Percentiles rank a stretch among this genome's conserved stretches.
These are phyloP conservation scores for Chelon auratus DNA, from an alignment of 2,797 vertebrate genomes.

Conservation along the genomic window DNA sequence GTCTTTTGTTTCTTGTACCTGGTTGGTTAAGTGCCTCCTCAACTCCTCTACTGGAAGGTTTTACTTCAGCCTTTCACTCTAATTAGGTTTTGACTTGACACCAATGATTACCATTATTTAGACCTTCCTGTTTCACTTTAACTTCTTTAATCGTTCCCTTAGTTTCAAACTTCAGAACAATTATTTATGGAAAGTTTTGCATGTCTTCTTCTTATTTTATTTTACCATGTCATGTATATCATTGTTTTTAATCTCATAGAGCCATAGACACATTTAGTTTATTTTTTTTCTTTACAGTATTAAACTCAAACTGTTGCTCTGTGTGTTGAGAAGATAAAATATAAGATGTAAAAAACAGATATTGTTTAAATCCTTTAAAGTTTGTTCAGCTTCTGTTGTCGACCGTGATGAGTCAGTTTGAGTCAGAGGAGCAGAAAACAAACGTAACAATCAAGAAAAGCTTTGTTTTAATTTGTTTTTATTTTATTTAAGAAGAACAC, in stretches of 20 bases:
- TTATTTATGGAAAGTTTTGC: constrained; percentile 54
- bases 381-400: too few relatives aligned
- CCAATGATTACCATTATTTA: not conserved
- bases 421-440: too few relatives aligned
- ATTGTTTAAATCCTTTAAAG: too few relatives aligned
- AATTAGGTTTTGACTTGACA: not conserved
- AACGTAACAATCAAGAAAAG: too few relatives aligned
- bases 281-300: constrained; percentile 18
- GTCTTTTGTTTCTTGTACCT: not conserved
- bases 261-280: constrained; percentile 10
- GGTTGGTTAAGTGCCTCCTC: constrained; percentile 62
- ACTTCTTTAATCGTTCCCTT: too few relatives aligned
- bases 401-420: too few relatives aligned
- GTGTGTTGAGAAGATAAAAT: constrained; percentile 14
- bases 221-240: constrained; percentile 20
- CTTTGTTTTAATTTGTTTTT: too few relatives aligned
- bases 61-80: constrained; percentile 6
- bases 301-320: constrained; percentile 14
- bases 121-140: not conserved
- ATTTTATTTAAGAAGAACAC: too few relatives aligned
- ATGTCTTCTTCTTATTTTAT: constrained; percentile 46
- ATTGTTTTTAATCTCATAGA: constrained; percentile 16
- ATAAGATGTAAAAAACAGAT: not conserved
- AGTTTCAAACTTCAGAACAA: not conserved
- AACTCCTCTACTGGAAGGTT: not conserved